Base-by-base conservation (phyloP, 1,140 invertebrate genomes). In the Rhynchophorus ferrugineus region DNA sequence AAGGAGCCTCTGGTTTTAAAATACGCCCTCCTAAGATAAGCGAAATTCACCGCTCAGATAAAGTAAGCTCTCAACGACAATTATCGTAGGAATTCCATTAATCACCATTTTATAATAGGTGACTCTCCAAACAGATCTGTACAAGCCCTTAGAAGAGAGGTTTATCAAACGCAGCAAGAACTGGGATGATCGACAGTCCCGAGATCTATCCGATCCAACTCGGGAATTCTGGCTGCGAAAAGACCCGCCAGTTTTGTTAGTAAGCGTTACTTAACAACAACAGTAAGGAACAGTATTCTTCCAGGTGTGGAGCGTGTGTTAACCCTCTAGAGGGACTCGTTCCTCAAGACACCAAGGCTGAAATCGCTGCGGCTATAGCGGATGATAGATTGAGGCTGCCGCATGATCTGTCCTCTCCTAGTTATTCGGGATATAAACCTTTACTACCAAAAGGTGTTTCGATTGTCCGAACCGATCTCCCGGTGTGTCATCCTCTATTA, bases 121-220 rank as follows among this genome's bases (percentile, higher is more conserved):
- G 2, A 47, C 19, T 42, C 34, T 57, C 14, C 45, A 59, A 57
- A 39, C 42, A 7, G 57, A 56, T 35, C 13, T 61, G 13, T 44
- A 53, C 17, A 46, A 37, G n/a, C 51, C 57, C 13, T 43, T 61
- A 33, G 37, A 50, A 17, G 47, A 60, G 35, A 52, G 21, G 18
- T 59, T 61, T 18, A 14, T 49, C 9, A 46, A 37, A 13, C 14
- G 3, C 3, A 54, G 57, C 3, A 61, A 57, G 64, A 59, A 3
- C 24, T 76, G 74, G 73, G 72, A 75, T 49, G 52, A 58, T 3
- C 53, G 55, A 0, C 73, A 76, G 55, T 39, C 64, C 13, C 64
- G 73, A 11, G 61, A 60, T 3, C 59, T 59, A 37, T 66, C 67
- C 39, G 66, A 75, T 42, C 60, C 69, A 0, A 68, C 66, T 3